Evolutionary conservation across 2,888 invertebrate species (phyloP).

Genomic region (Apamea crenata): DNA sequence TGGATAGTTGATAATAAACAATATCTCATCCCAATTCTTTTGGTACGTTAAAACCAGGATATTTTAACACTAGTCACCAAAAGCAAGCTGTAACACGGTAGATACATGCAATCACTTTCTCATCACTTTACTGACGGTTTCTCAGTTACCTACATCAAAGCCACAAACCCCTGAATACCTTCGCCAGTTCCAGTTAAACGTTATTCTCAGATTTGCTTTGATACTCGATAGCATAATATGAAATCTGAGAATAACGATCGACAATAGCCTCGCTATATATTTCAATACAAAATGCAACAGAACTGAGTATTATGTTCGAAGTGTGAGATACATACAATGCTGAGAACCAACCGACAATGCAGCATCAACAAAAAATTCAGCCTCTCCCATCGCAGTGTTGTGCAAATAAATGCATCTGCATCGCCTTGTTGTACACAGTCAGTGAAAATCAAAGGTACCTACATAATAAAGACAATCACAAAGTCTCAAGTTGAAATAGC

Average conservation of each 20-base stretch:
- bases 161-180: not conserved
- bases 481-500: slow-evolving; percentile 60
- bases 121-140: not conserved
- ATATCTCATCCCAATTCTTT: not conserved
- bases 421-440: not conserved
- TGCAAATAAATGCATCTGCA: not conserved
- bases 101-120: not conserved
- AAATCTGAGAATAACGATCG: not conserved
- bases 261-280: not conserved
- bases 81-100: too few species aligned
- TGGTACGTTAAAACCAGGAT: not conserved
- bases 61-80: not conserved
- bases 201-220: not conserved
- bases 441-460: slow-evolving; percentile 31
- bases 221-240: not conserved
- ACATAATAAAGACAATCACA: slow-evolving; percentile 51
- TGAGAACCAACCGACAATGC: not conserved
- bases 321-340: too few species aligned
- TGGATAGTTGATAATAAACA: not conserved
- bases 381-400: not conserved
- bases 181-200: not conserved
- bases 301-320: not conserved
- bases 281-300: not conserved
- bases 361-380: not conserved
- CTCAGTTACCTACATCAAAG: not conserved